Conservation (phyloP, 2,797 vertebrate species). For the Argyrosomus regius region DNA sequence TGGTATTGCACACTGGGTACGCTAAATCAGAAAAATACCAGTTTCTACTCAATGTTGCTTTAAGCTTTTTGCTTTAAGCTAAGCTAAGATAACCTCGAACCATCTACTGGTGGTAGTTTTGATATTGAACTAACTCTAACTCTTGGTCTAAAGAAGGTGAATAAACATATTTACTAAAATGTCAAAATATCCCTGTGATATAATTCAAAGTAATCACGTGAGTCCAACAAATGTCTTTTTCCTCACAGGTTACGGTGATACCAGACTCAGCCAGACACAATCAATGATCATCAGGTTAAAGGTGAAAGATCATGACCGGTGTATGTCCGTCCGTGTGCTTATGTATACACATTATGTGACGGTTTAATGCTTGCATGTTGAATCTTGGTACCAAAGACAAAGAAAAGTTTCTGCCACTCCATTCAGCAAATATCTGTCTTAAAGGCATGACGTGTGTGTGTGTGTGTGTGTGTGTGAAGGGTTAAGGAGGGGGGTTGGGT, state of each 20-base stretch:
- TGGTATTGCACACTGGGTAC: too few relatives aligned
- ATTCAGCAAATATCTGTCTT: slow-evolving; percentile 55
- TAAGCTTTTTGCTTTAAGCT: not conserved
- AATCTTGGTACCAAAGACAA: slow-evolving; percentile 41
- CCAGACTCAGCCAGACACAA: slow-evolving; percentile 70
- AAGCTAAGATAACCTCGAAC: not conserved
- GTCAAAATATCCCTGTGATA: not conserved
- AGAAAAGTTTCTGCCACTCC: slow-evolving; percentile 15
- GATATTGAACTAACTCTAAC: not conserved
- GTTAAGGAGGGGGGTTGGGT: not conserved
- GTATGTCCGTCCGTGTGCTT: slow-evolving; percentile 20
- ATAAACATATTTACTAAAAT: not conserved
- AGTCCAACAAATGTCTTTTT: not conserved
- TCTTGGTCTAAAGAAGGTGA: not conserved
- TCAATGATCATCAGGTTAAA: slow-evolving; percentile 73
- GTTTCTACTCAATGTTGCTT: too few relatives aligned
- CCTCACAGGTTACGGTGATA: slow-evolving; percentile 9
- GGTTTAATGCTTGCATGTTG: slow-evolving; percentile 17
- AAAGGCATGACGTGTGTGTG: slow-evolving; percentile 17
- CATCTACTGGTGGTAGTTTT: not conserved
- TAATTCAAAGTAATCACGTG: not conserved
- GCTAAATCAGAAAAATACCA: too few relatives aligned
- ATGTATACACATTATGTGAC: slow-evolving; percentile 1
- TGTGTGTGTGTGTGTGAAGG: not conserved
- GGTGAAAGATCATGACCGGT: slow-evolving; percentile 66